Evolutionary conservation across 1,140 invertebrate species (phyloP), one percentile per base, ranked within the genome.

Genomic region (Metopolophium dirhodum): DNA sequence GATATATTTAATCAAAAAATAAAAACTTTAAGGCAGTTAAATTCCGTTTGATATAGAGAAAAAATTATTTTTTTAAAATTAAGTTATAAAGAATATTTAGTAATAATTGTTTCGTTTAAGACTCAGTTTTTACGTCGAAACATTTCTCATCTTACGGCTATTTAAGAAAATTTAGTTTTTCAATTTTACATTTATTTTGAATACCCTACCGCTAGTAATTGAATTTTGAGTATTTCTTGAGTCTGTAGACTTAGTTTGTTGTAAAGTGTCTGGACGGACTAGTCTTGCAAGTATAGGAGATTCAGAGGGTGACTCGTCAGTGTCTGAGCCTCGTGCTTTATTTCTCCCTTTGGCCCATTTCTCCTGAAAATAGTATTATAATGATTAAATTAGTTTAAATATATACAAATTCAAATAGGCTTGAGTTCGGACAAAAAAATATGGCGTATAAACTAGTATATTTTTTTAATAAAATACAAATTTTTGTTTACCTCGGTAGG

Each of bases 261-360:
- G 91, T 93, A 93, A 85, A 1, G 91, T 85, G 3, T 93, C 91
- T 41, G 91, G 91, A 93, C 91, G 91, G 49, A 93, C 35, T 85
- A 93, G 30, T 93, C 91, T 85, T 20, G 49, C 1, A 26, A 93
- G 30, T 85, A 93, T 86, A 57, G 91, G 91, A 41, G 91, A 93
- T 57, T 93, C 77, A 30, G 47, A 93, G 18, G 91, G 91, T 2
- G 91, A 93, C 7, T 93, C 91, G 4, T 93, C 91, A 54, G 91
- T 93, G n/a, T 93, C 91, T 30, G 91, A 93, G 23, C 91, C 91
- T 57, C 91, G 91, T 30, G 91, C 51, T 93, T 93, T 93, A 41
- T 51, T 93, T 57, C 82, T 93, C 8, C 91, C 82, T 57, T 85
- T 93, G 3, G 82, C 54, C 91, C 91, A 93, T 85, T 93, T 93